Base-by-base conservation (phyloP, 2,797 vertebrate genomes). In the Onychomys leucogaster region DNA sequence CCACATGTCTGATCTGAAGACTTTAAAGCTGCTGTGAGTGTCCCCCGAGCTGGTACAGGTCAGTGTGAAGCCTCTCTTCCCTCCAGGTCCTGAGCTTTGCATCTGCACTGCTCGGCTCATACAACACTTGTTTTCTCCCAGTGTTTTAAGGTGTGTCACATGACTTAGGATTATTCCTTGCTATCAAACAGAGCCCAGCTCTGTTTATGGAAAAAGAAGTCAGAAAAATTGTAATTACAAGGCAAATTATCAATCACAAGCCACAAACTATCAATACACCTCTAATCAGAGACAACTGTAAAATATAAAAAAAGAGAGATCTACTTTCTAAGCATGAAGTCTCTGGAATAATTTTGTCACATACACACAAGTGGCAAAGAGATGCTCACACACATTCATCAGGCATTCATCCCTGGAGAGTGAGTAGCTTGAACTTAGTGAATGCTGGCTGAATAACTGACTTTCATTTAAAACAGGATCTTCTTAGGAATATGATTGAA, bases 291-390 rank as follows among this genome's bases (percentile, higher is more conserved):
- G 69, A 57, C 76, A 89, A 93, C 55, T 78, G 16, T 86, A 86
- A 82, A 23, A 82, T 71, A 8, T 6, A 0, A 25, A 81, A 84
- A 89, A 25, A 9, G 17, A 90, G 19, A 61, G 29, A 73, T 14
- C 12, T 57, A 34, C 55, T 95, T 23, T 43, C 43, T 91, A 91
- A 81, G 2, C 14, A 10, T 75, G 52, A 93, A 85, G 21, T 27
- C 55, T 76, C 57, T 89, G 92, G n/a, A 90, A 78, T 93, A 81
- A 73, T 88, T 91, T 75, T 85, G 5, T 69, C 37, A 55, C 29
- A 77, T 52, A 11, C 34, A 59, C 49, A 75, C 9, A 57, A 77
- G 23, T 57, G 25, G 8, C 29, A 55, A 57, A 96, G n/a, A 6
- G 73, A 29, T 93, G 7, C 69, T 84, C 52, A 84, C 10, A 4